Percentiles rank a stretch among this genome's conserved stretches.
Evolutionary conservation across 2,797 vertebrate genomes (phyloP).

Genomic region (Distichodus sexfasciatus): DNA sequence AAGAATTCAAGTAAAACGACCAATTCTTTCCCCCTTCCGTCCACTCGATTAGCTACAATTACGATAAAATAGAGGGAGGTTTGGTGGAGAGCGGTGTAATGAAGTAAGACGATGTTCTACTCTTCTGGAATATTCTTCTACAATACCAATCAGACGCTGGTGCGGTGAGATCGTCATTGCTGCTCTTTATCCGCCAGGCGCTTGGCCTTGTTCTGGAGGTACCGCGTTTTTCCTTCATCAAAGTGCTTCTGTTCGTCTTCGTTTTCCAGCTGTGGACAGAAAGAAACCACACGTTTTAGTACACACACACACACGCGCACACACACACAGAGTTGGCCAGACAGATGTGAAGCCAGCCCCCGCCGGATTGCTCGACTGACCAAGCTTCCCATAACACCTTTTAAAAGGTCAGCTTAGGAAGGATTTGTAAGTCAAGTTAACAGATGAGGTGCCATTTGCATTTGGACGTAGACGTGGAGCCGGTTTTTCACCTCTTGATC

Average conservation of each 20-base stretch:
- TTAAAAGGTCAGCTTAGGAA: constrained; percentile 14
- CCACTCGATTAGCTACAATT: constrained; percentile 18
- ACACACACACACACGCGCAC: too few species aligned
- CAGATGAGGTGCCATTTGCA: neutral
- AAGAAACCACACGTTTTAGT: constrained; percentile 31
- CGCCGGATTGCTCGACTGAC: neutral
- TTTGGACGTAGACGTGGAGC: neutral
- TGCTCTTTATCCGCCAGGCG: constrained; percentile 70
- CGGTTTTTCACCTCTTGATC: too few species aligned
- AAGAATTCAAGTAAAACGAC: constrained; percentile 17
- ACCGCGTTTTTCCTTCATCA: constrained; percentile 86
- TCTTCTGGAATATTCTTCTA: constrained; percentile 16
- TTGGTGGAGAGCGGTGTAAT: constrained; percentile 23
- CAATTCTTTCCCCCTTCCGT: neutral
- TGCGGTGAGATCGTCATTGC: constrained; percentile 57
- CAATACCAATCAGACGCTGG: neutral
- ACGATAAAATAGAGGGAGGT: constrained; percentile 13
- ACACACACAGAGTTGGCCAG: too few species aligned
- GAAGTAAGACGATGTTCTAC: constrained; percentile 29
- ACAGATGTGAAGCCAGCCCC: neutral
- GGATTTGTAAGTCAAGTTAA: constrained; percentile 19
- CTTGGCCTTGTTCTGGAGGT: constrained; percentile 89
- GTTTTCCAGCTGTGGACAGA: constrained; percentile 74
- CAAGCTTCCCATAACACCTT: constrained; percentile 19
- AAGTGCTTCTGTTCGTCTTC: constrained; percentile 88